These are phyloP conservation scores for Nymphalis urticae DNA, from an alignment of 2,888 invertebrate genomes.

Conservation along the genomic window DNA sequence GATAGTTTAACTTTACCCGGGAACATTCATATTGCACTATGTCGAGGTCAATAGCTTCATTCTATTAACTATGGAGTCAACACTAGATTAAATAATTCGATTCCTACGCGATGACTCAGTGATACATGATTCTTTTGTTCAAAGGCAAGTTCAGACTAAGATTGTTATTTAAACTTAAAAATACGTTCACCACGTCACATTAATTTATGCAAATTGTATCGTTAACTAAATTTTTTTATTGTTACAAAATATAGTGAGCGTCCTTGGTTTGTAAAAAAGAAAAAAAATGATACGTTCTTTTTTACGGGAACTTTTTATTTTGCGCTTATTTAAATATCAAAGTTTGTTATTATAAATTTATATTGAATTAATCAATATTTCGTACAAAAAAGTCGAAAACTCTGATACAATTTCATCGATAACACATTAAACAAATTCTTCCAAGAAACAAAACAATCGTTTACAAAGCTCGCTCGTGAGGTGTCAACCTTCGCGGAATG, in stretches of 20 bases:
- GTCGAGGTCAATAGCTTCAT: conserved; percentile 26
- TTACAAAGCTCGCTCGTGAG: conserved; percentile 46
- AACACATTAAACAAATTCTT: conserved; percentile 9
- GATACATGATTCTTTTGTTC: conserved; percentile 12
- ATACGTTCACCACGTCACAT: too few species aligned
- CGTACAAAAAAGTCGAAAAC: not conserved
- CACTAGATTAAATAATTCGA: conserved; percentile 23
- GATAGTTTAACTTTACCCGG: not conserved
- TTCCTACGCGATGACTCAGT: conserved; percentile 23
- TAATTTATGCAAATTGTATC: too few species aligned
- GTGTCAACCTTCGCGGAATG: conserved; percentile 70
- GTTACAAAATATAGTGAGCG: too few species aligned
- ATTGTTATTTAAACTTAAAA: too few species aligned
- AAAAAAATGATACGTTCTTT: too few species aligned
- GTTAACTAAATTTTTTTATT: too few species aligned
- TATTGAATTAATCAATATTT: too few species aligned
- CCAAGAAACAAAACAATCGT: conserved; percentile 24
- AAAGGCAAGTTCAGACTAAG: not conserved
- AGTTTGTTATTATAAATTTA: too few species aligned
- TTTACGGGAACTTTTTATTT: too few species aligned
- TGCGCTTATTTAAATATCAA: too few species aligned
- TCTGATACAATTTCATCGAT: not conserved
- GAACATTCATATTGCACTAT: conserved; percentile 18
- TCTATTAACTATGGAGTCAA: conserved; percentile 17
- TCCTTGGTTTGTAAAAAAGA: too few species aligned